Evolutionary conservation across 2,888 invertebrate genomes (phyloP).

Genomic region (Hirudinaria manillensis): DNA sequence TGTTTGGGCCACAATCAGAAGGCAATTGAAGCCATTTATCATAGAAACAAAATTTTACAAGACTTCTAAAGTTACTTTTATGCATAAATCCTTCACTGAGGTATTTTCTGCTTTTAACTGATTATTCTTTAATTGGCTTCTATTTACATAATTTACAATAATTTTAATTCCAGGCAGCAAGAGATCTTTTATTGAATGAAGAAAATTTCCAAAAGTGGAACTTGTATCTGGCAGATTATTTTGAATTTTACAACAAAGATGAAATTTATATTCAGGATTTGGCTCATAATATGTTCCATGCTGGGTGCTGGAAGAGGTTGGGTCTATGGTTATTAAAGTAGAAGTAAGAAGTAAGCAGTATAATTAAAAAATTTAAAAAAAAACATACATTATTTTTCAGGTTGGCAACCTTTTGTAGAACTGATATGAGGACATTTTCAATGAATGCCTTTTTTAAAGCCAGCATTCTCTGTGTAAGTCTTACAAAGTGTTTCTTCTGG

Average conservation of each 20-base stretch:
- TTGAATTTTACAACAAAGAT: constrained; percentile 43
- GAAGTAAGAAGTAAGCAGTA: too few species aligned
- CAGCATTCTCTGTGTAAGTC: background rate
- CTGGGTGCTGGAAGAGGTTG: constrained; percentile 42
- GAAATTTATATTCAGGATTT: constrained; percentile 37
- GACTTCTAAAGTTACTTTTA: constrained; percentile 23
- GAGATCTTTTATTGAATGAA: constrained; percentile 2
- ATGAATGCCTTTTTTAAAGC: constrained; percentile 5
- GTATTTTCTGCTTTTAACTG: background rate
- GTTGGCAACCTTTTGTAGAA: constrained; percentile 1
- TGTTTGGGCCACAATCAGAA: constrained; percentile 43
- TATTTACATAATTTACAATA: too few species aligned
- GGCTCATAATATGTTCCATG: constrained; percentile 42
- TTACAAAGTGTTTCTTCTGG: background rate
- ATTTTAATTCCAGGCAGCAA: background rate
- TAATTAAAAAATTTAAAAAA: background rate
- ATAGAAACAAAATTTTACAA: background rate
- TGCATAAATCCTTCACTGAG: constrained; percentile 28
- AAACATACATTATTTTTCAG: constrained; percentile 7
- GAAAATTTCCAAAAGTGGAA: constrained; percentile 39
- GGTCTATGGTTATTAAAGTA: background rate
- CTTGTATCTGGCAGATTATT: constrained; percentile 44
- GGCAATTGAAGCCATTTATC: constrained; percentile 43
- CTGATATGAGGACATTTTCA: constrained; percentile 10
- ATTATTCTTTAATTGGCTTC: too few species aligned